phyloP scores from a whole-genome alignment of 2,797 vertebrate species.

The Gallinago stenura region DNA sequence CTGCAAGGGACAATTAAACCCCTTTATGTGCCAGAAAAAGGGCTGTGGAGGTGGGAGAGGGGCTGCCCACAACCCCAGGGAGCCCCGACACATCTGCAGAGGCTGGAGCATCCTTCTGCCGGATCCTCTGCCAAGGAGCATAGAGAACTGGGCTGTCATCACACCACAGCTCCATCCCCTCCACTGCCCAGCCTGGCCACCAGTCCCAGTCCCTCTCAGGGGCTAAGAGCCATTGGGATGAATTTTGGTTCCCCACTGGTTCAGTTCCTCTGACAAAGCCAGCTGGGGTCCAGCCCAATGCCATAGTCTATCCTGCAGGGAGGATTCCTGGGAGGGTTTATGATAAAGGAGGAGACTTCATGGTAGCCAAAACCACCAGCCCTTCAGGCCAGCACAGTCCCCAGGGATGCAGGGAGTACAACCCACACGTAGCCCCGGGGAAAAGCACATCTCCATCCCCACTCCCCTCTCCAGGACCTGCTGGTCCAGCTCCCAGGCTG shows the following conservation, averaged over 20 bases:
- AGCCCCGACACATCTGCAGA: neutral
- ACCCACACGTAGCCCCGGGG: fast-evolving
- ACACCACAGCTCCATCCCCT: neutral
- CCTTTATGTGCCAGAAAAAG: neutral
- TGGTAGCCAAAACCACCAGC: neutral
- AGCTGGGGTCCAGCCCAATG: neutral
- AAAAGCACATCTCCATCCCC: neutral
- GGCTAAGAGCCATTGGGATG: fast-evolving
- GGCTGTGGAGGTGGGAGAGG: neutral
- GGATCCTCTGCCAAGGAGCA: fast-evolving
- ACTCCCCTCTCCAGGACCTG: neutral
- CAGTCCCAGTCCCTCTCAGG: neutral
- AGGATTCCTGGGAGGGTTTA: neutral
- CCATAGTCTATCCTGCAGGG: neutral
- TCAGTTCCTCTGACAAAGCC: neutral
- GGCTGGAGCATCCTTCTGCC: neutral
- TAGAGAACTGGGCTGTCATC: fast-evolving
- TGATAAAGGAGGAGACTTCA: neutral
- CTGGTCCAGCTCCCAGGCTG: neutral
- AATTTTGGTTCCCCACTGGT: neutral
- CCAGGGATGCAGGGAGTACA: neutral
- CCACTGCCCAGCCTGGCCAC: neutral
- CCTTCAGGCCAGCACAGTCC: neutral
- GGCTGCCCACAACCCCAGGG: neutral
- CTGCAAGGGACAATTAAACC: neutral